Evolutionary conservation across 2,888 invertebrate genomes (phyloP).

Genomic region (Lasioglossum calceatum): DNA sequence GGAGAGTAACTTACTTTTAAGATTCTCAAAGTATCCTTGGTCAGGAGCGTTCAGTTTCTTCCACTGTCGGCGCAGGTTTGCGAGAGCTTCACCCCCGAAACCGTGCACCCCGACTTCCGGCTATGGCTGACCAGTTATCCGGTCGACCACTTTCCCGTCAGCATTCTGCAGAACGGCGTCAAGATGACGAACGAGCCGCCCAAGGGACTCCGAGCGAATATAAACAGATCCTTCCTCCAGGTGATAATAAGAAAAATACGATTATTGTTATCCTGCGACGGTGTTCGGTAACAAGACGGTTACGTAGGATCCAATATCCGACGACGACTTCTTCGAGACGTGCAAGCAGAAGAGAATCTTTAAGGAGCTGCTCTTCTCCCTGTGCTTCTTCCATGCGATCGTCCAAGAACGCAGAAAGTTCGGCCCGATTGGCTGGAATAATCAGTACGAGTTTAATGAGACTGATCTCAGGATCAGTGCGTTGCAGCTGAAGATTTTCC

Average conservation of each 20-base stretch:
- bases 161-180: conserved; percentile 96
- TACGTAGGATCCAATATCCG: conserved; percentile 91
- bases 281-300: background rate
- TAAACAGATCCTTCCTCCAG: conserved; percentile 91
- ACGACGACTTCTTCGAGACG: conserved; percentile 94
- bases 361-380: conserved; percentile 93
- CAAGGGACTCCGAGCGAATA: conserved; percentile 94
- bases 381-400: conserved; percentile 97
- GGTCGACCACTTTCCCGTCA: conserved; percentile 95
- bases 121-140: conserved; percentile 98
- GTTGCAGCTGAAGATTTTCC: conserved; percentile 94
- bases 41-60: background rate
- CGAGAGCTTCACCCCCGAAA: conserved; percentile 91
- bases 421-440: conserved; percentile 98
- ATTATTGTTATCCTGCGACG: background rate
- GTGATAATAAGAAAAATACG: conserved; percentile 58
- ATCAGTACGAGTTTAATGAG: conserved; percentile 97
- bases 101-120: conserved; percentile 95
- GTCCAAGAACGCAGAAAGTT: conserved; percentile 96
- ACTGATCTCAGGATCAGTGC: conserved; percentile 96
- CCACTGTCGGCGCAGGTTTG: conserved; percentile 87
- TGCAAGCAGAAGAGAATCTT: conserved; percentile 91
- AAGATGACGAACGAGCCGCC: conserved; percentile 99
- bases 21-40: background rate
- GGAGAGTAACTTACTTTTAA: background rate